Evolutionary conservation across 2,797 vertebrate genomes (phyloP).

Genomic region (Cynopterus sphinx): DNA sequence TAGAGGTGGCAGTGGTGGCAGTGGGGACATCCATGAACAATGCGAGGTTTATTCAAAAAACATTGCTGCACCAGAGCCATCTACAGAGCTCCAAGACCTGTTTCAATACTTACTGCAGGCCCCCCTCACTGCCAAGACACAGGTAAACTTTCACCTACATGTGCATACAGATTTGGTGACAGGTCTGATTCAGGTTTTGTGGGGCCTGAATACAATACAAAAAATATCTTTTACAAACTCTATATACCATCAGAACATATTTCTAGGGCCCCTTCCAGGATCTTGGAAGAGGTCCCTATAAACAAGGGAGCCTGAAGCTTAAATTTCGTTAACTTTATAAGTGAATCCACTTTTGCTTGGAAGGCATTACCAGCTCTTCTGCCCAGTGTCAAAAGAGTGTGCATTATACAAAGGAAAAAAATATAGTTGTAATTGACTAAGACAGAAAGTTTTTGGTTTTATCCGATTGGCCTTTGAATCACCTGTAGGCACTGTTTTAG

Average conservation of each 20-base stretch:
- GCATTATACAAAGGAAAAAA: not conserved
- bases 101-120: not conserved
- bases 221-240: not conserved
- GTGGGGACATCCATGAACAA: not conserved
- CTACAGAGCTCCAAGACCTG: not conserved
- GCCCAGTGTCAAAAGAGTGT: not conserved
- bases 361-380: not conserved
- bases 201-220: not conserved
- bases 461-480: not conserved
- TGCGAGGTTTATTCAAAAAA: not conserved
- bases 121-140: not conserved
- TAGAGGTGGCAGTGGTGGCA: not conserved
- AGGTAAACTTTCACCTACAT: not conserved
- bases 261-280: not conserved
- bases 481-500: not conserved
- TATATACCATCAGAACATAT: not conserved
- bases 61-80: accelerated
- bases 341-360: not conserved
- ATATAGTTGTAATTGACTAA: not conserved
- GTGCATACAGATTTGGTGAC: not conserved
- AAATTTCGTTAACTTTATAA: not conserved
- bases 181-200: not conserved
- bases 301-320: not conserved
- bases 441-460: not conserved
- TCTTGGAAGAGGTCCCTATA: not conserved